Evolutionary conservation across 2,888 invertebrate genomes (phyloP).

Genomic region (Agrochola lota): DNA sequence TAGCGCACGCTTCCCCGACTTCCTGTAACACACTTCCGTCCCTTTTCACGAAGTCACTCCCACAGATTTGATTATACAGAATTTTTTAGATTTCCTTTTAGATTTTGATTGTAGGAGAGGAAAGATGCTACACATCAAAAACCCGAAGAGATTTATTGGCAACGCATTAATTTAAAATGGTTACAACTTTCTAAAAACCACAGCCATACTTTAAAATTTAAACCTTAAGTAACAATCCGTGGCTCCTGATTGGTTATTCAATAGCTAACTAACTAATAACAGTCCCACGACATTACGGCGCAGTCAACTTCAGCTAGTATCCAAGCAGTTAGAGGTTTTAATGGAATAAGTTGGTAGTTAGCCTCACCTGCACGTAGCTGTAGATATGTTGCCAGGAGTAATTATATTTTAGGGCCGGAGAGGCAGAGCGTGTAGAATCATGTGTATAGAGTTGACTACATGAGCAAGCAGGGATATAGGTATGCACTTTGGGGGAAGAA

Average conservation of each 20-base stretch:
- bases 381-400: constrained; percentile 34
- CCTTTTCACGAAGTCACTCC: too few species aligned
- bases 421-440: not conserved
- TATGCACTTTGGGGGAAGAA: not conserved
- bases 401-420: constrained; percentile 42
- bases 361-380: constrained; percentile 31
- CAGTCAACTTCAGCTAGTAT: constrained; percentile 41
- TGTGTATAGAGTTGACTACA: not conserved
- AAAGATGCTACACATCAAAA: too few species aligned
- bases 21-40: too few species aligned
- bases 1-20: too few species aligned
- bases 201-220: not conserved
- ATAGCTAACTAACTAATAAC: constrained; percentile 43
- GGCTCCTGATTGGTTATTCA: constrained; percentile 35
- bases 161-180: not conserved
- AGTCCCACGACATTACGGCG: constrained; percentile 19
- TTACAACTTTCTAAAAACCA: not conserved
- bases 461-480: not conserved
- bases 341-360: constrained; percentile 64
- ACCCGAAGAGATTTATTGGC: not conserved
- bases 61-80: too few species aligned
- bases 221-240: constrained; percentile 1
- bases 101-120: too few species aligned
- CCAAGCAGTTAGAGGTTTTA: constrained; percentile 43
- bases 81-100: too few species aligned